Conservation (phyloP, 2,797 vertebrate genomes). For the Megaceryle alcyon region DNA sequence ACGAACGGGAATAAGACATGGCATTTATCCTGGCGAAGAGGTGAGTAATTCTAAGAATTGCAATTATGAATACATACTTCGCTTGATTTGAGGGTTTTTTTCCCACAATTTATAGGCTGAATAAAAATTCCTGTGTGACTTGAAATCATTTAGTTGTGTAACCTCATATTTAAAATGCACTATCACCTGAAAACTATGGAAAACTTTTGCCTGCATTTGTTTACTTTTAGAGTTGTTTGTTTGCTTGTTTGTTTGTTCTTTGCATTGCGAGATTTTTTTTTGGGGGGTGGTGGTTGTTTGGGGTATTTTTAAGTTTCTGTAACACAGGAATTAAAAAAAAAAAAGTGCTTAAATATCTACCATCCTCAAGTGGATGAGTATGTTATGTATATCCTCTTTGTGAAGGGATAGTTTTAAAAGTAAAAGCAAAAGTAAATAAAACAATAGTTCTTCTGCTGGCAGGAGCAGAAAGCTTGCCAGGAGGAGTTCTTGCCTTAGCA, state of each 20-base stretch:
- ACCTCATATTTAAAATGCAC: neutral
- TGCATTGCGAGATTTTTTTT: too few species aligned
- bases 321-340: neutral
- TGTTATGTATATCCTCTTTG: neutral
- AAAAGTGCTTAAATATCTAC: neutral
- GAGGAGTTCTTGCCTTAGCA: neutral
- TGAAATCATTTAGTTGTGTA: neutral
- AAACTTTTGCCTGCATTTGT: neutral
- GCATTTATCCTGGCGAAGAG: conserved; percentile 98
- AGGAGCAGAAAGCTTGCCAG: neutral
- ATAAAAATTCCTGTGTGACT: neutral
- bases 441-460: neutral
- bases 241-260: too few species aligned
- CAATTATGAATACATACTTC: neutral
- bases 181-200: neutral
- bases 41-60: conserved; percentile 75
- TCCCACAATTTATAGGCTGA: neutral
- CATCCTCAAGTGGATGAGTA: neutral
- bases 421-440: neutral
- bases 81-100: neutral
- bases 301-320: neutral
- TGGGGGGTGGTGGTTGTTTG: too few species aligned
- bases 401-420: neutral
- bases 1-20: conserved; percentile 95
- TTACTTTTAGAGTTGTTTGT: neutral